Conservation (phyloP, 2,113 vertebrate species). For the Boulengeromyrus knoepffleri region DNA sequence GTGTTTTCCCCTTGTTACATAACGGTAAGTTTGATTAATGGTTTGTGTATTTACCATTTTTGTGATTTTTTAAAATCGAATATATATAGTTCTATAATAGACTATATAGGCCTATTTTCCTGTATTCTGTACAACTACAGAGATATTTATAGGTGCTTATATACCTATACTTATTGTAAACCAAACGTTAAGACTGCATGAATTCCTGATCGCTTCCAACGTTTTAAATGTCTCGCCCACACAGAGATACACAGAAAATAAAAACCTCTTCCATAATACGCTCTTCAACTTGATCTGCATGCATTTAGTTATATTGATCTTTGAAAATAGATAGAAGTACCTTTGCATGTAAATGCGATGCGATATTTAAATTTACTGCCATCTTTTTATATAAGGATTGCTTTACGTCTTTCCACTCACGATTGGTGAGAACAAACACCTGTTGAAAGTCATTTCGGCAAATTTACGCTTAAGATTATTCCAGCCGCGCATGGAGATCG, state of each 20-base stretch:
- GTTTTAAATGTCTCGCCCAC: not conserved
- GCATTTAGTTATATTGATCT: not conserved
- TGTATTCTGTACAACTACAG: not conserved
- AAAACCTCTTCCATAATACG: not conserved
- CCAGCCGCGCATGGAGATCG: not conserved
- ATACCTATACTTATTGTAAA: not conserved
- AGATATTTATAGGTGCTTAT: not conserved
- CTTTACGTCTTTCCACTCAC: not conserved
- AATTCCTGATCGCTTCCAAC: not conserved
- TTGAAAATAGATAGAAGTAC: not conserved
- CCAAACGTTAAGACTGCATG: not conserved
- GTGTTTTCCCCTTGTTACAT: not conserved
- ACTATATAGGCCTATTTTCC: not conserved
- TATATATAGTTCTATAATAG: not conserved
- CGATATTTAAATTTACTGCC: not conserved
- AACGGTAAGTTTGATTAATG: constrained; percentile 10
- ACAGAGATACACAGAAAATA: not conserved
- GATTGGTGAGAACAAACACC: not conserved
- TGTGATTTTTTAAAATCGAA: not conserved
- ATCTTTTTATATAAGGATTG: not conserved
- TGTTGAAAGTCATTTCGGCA: constrained; percentile 3
- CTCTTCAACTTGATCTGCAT: not conserved
- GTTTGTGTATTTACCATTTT: not conserved
- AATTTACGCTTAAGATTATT: not conserved
- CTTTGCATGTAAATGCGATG: not conserved